Conservation (phyloP, 2,888 invertebrate species). For the Petrolisthes manimaculis region DNA sequence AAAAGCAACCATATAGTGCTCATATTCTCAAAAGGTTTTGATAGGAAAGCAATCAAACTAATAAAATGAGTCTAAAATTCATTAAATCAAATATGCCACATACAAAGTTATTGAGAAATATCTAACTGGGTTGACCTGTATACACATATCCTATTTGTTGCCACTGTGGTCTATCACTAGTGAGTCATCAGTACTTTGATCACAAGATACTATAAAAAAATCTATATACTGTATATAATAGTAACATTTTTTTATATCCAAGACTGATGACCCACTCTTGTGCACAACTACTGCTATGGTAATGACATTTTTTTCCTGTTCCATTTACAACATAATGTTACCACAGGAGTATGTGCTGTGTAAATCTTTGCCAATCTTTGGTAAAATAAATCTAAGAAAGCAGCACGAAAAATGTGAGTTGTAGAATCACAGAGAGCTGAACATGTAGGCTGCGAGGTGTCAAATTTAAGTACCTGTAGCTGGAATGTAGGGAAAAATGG, state of each 20-base stretch:
- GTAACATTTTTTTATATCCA: constrained; percentile 8
- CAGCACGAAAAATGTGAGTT: constrained; percentile 5
- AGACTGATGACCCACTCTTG: constrained; percentile 26
- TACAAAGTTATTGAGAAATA: not conserved
- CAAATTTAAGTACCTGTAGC: not conserved
- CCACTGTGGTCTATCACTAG: constrained; percentile 12
- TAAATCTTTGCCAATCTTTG: constrained; percentile 14
- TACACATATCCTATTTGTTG: constrained; percentile 32
- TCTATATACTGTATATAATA: constrained; percentile 7
- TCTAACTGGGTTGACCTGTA: constrained; percentile 21
- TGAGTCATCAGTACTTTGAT: constrained; percentile 32
- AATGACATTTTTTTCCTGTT: constrained; percentile 31
- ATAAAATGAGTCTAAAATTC: constrained; percentile 30
- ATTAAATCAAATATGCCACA: constrained; percentile 19
- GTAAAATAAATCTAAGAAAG: constrained; percentile 15
- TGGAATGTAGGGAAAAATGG: not conserved
- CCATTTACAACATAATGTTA: constrained; percentile 10
- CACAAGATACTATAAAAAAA: constrained; percentile 6
- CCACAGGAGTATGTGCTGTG: not conserved
- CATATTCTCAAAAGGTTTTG: not conserved
- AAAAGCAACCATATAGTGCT: not conserved
- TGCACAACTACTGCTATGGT: constrained; percentile 25
- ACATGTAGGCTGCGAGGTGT: not conserved
- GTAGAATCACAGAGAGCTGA: constrained; percentile 7
- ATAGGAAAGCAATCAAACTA: constrained; percentile 14